These are phyloP conservation scores for Morus bassanus DNA, from an alignment of 2,797 vertebrate species.

Conservation along the genomic window DNA sequence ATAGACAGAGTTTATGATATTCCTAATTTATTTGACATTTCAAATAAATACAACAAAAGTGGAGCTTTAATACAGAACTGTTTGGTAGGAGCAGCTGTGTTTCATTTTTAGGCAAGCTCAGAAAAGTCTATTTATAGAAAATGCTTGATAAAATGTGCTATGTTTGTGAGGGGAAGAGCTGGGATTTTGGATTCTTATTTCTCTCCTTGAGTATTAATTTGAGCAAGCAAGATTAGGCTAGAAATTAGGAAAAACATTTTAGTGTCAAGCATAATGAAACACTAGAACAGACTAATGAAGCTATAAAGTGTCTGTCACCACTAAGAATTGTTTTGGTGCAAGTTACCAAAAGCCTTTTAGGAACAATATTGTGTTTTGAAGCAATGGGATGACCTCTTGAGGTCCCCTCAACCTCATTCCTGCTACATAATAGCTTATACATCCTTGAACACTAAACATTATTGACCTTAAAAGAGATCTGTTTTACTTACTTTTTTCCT, in stretches of 20 bases:
- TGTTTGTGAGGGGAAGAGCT: not conserved
- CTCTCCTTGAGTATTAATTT: not conserved
- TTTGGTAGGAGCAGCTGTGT: not conserved
- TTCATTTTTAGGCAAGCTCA: not conserved
- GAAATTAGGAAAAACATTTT: not conserved
- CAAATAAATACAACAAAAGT: not conserved
- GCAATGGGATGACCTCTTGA: not conserved
- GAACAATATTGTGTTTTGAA: not conserved
- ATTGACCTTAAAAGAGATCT: not conserved
- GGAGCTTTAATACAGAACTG: not conserved
- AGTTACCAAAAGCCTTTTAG: not conserved
- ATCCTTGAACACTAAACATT: not conserved
- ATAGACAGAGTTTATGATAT: not conserved
- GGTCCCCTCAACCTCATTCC: not conserved
- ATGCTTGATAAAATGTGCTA: not conserved
- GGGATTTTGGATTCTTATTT: not conserved
- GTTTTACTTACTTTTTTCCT: not conserved
- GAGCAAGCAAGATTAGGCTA: not conserved
- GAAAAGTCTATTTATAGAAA: not conserved
- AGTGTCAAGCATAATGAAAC: not conserved
- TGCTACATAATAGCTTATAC: not conserved
- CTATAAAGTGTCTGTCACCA: not conserved
- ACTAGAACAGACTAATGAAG: not conserved
- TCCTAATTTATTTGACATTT: not conserved
- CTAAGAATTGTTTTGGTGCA: not conserved